phyloP scores from a whole-genome alignment of 1,140 invertebrate species.

The Magallana gigas region DNA sequence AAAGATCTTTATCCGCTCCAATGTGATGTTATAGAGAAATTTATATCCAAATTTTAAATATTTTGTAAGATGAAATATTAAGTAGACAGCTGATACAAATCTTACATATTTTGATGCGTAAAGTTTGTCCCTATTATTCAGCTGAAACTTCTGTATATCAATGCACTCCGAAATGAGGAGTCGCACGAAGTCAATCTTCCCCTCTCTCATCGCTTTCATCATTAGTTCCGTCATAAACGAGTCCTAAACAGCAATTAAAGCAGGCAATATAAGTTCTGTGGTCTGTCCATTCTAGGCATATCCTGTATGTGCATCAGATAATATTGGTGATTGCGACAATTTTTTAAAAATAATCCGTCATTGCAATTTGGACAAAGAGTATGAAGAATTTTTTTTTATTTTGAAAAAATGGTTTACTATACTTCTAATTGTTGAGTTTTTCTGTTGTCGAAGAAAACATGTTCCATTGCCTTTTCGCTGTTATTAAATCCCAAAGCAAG shows the following conservation, averaged over 20 bases:
- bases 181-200: conserved; percentile 24
- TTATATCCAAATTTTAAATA: no score
- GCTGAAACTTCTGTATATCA: neutral
- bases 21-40: no score
- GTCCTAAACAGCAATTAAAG: neutral
- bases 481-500: conserved; percentile 18
- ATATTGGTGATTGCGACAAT: no score
- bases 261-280: neutral
- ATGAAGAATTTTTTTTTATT: neutral
- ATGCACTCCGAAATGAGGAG: conserved; percentile 18
- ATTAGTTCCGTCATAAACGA: neutral
- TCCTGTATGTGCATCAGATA: no score
- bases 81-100: neutral
- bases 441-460: conserved; percentile 24
- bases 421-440: conserved; percentile 33
- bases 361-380: neutral
- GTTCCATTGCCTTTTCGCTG: conserved; percentile 21
- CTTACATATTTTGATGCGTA: conserved; percentile 29
- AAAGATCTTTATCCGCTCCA: no score
- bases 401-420: neutral
- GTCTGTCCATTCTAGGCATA: no score
- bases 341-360: no score
- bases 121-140: conserved; percentile 19
- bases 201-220: conserved; percentile 19
- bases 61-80: no score